Conservation (phyloP, 2,113 vertebrate species). For the Dicrurus megarhynchus region DNA sequence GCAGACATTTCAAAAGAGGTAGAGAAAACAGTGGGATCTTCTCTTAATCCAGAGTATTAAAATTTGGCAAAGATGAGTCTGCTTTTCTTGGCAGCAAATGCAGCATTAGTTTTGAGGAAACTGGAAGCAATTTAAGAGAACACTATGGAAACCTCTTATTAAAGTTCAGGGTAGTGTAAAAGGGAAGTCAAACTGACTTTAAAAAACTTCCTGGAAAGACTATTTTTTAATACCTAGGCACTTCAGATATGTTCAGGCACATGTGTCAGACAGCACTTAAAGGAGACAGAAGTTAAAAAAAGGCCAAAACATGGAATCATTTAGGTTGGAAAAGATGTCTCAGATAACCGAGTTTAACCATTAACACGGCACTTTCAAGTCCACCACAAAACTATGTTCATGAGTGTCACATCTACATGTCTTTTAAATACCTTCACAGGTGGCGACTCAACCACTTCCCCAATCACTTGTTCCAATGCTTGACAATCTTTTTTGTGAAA, state of each 20-base stretch:
- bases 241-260: background rate
- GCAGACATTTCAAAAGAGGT: background rate
- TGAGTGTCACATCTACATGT: background rate
- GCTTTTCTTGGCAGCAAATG: conserved; percentile 3
- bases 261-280: background rate
- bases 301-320: background rate
- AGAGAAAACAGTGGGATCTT: background rate
- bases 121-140: background rate
- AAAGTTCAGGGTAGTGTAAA: background rate
- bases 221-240: background rate
- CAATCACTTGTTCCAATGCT: background rate
- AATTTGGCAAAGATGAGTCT: background rate
- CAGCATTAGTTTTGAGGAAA: background rate
- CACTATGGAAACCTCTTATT: background rate
- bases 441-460: background rate
- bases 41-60: background rate
- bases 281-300: background rate
- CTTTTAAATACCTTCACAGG: background rate
- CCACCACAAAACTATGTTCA: background rate
- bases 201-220: background rate
- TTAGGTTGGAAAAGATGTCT: background rate
- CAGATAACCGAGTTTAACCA: background rate
- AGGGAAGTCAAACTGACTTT: background rate
- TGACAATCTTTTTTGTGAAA: background rate
- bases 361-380: background rate